These are phyloP conservation scores for Anthopleura xanthogrammica DNA, from an alignment of 92 coral and sea anemone genomes.

Conservation along the genomic window DNA sequence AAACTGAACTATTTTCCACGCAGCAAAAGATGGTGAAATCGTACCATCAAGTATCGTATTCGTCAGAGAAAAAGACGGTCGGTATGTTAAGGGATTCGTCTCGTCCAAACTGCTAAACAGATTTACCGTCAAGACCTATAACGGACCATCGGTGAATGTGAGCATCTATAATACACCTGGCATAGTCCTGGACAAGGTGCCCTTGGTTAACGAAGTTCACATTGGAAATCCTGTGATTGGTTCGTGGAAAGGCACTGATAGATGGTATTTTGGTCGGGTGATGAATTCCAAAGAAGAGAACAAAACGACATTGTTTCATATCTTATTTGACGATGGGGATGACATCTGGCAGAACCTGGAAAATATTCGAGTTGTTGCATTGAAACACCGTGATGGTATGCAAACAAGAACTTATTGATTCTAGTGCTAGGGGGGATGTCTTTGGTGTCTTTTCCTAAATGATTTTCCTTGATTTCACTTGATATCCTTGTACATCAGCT, in stretches of 20 bases:
- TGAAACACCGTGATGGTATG: conserved; percentile 60
- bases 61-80: conserved; percentile 54
- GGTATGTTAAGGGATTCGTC: conserved; percentile 62
- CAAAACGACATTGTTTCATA: conserved; percentile 40
- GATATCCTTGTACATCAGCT: too few relatives aligned
- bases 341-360: conserved; percentile 60
- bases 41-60: conserved; percentile 69
- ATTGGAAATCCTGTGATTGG: conserved; percentile 74
- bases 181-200: conserved; percentile 59
- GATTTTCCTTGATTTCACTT: too few relatives aligned
- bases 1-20: neutral
- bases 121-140: conserved; percentile 50
- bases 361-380: conserved; percentile 54
- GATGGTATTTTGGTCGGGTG: conserved; percentile 66
- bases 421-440: too few relatives aligned
- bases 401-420: neutral
- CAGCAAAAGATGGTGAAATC: conserved; percentile 53
- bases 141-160: conserved; percentile 35
- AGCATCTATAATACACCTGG: conserved; percentile 62
- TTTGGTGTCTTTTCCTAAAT: neutral
- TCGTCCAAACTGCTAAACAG: conserved; percentile 54
- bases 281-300: conserved; percentile 37
- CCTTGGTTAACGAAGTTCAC: conserved; percentile 41
- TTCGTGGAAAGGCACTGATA: conserved; percentile 35
- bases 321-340: conserved; percentile 54